Percentiles rank a stretch among this genome's conserved stretches.
Conservation (phyloP, 2,113 vertebrate species). For the Perognathus longimembris region DNA sequence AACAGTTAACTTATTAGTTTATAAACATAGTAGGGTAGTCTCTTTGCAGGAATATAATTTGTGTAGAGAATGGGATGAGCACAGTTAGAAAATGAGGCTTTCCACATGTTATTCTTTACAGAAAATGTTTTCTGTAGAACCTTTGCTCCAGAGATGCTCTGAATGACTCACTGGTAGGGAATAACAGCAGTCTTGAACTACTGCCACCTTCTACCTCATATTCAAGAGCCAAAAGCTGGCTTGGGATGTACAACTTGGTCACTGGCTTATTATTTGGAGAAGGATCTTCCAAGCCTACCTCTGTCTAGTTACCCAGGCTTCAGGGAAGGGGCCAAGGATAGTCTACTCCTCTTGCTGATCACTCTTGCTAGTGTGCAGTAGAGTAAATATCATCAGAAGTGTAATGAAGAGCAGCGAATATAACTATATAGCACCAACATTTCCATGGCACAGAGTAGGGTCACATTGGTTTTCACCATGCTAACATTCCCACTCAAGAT, state of each 20-base stretch:
- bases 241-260: neutral
- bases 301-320: neutral
- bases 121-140: neutral
- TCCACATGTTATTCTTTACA: neutral
- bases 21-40: neutral
- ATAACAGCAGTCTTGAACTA: accelerated
- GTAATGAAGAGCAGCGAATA: neutral
- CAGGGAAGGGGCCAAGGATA: neutral
- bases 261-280: neutral
- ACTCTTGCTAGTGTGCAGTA: neutral
- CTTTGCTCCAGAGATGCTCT: neutral
- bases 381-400: neutral
- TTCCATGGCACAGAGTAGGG: neutral
- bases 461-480: neutral
- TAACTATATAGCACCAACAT: neutral
- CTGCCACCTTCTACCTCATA: too few relatives aligned
- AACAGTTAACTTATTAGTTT: neutral
- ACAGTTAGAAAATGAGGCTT: neutral
- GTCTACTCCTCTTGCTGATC: neutral
- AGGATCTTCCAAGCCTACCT: neutral
- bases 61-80: neutral
- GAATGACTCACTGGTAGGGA: neutral
- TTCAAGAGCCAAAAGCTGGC: neutral
- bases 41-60: neutral
- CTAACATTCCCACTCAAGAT: neutral